A percentile compares a stretch with the other conserved stretches of the same genome.
Evolutionary conservation across 2,888 invertebrate species (phyloP).

Genomic region (Hyppa rectilinea): DNA sequence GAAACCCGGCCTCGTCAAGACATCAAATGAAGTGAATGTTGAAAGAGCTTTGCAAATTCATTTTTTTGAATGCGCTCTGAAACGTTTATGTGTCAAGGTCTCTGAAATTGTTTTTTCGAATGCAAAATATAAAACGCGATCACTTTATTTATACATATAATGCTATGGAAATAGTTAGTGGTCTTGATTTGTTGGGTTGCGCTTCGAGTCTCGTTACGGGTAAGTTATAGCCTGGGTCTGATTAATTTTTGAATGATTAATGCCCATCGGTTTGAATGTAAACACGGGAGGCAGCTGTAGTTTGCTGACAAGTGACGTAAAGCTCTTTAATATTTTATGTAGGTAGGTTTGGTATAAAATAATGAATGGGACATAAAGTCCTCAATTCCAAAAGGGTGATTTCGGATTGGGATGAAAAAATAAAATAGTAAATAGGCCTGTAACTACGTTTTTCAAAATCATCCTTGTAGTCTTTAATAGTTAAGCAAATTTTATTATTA

Average conservation of each 20-base stretch:
- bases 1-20: constrained; percentile 32
- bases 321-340: neutral
- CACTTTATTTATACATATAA: constrained; percentile 18
- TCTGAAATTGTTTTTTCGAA: constrained; percentile 28
- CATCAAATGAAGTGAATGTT: constrained; percentile 44
- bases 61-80: constrained; percentile 40
- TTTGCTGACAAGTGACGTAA: neutral
- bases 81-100: constrained; percentile 37
- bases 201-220: neutral
- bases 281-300: neutral
- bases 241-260: constrained; percentile 36
- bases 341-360: no score
- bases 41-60: constrained; percentile 29
- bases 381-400: neutral
- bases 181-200: constrained; percentile 9
- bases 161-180: neutral
- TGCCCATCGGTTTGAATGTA: constrained; percentile 13
- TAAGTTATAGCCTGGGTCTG: neutral
- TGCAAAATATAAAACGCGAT: constrained; percentile 6
- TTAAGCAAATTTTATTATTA: neutral
- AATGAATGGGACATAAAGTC: no score
- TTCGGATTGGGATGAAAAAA: no score
- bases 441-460: neutral
- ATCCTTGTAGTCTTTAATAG: neutral
- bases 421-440: no score